Evolutionary conservation across 2,888 invertebrate genomes (phyloP).

Genomic region (Willowsia nigromaculata): DNA sequence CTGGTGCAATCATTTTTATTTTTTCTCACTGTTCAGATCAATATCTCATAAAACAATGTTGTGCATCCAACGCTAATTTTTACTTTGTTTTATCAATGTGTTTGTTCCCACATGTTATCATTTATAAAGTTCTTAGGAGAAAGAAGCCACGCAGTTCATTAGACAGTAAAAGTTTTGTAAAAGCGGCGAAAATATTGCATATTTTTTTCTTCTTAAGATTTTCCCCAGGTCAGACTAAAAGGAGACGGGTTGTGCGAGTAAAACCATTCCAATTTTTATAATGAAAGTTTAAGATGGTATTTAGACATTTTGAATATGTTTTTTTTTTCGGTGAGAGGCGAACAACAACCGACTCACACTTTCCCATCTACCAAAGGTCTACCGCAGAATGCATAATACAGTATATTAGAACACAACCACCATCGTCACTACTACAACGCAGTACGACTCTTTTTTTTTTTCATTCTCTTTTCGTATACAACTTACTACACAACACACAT

Average conservation of each 20-base stretch:
- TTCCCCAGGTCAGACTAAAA: background rate
- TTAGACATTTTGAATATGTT: slow-evolving; percentile 43
- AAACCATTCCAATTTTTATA: background rate
- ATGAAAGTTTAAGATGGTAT: slow-evolving; percentile 37
- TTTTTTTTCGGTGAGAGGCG: background rate
- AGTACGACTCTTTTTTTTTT: slow-evolving; percentile 46
- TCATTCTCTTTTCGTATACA: slow-evolving; percentile 20
- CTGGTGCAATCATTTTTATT: background rate
- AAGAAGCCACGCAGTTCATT: too few relatives aligned
- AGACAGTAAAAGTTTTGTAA: too few relatives aligned
- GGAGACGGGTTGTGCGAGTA: background rate
- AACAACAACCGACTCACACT: background rate
- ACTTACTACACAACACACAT: slow-evolving; percentile 38
- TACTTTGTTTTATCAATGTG: too few relatives aligned
- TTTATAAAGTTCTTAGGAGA: too few relatives aligned
- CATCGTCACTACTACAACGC: background rate
- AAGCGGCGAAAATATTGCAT: background rate
- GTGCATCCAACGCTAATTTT: too few relatives aligned
- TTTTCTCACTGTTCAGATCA: background rate
- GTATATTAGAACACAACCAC: slow-evolving; percentile 10
- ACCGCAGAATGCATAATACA: slow-evolving; percentile 52
- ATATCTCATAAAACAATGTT: too few relatives aligned
- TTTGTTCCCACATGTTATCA: too few relatives aligned
- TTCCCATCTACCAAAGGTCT: slow-evolving; percentile 19
- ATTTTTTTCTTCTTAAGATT: background rate